Evolutionary conservation across 2,797 vertebrate genomes (phyloP), one percentile per base, ranked within the genome.

Genomic region (Sebastes nivosus): DNA sequence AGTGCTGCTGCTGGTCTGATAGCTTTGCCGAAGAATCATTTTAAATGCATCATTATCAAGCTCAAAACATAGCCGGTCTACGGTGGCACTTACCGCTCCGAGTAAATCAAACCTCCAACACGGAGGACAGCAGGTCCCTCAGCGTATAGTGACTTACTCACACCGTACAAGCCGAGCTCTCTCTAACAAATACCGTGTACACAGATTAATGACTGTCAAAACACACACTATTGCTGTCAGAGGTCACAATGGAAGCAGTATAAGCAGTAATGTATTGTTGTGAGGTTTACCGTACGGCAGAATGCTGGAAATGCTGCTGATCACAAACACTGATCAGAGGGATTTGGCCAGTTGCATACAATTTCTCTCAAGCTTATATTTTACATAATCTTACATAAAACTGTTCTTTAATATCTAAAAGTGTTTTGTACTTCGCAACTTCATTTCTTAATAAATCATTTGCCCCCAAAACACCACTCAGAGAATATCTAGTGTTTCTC

Each of bases 21-120:
- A 70, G 80, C 70, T 80, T 64, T 65, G 64, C 72, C 38, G 67
- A 85, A 59, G 71, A 83, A 75, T 81, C 46, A 72, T 72, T 72
- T 27, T 74, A 66, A 84, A 83, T 79, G 77, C 77, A 57, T 89
- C 74, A 81, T 89, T 81, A 86, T 82, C 55, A 55, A 77, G 70
- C 70, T 83, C 24, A 38, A 70, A 84, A 83, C 76, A 88, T n/a
- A 78, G 61, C 61, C 67, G 67, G 72, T 25, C 30, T 64, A 30
- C 73, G 22, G 64, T 2, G 1, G 73, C 80, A 68, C 73, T 83
- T 29, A 59, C 59, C 29, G 65, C 66, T 70, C 57, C 0, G 27
- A 81, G 75, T 67, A 72, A 63, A 81, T 83, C 80, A 76, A 77
- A 63, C 68, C 77, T 66, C 72, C 68, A 42, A 69, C 75, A 30